phyloP scores from a whole-genome alignment of 2,113 vertebrate genomes.

The Mus musculus region GRCm39 chr3:114126001-114126500 shows the following conservation, averaged over 20 bases:
- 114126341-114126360: background rate
- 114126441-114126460: background rate
- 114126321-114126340: background rate
- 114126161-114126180: background rate
- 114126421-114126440: background rate
- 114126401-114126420: background rate
- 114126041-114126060: background rate
- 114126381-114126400: background rate
- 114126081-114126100: background rate
- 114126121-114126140: background rate
- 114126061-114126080: background rate
- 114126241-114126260: background rate
- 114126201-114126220: background rate
- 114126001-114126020: background rate
- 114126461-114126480: background rate
- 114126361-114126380: background rate
- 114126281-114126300: background rate
- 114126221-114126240: background rate
- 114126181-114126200: background rate
- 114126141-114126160: background rate
- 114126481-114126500: background rate
- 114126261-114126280: background rate
- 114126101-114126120: background rate
- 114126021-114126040: background rate
- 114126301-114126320: background rate